phyloP scores from a whole-genome alignment of 1,140 invertebrate genomes.

The Metaphire vulgaris region DNA sequence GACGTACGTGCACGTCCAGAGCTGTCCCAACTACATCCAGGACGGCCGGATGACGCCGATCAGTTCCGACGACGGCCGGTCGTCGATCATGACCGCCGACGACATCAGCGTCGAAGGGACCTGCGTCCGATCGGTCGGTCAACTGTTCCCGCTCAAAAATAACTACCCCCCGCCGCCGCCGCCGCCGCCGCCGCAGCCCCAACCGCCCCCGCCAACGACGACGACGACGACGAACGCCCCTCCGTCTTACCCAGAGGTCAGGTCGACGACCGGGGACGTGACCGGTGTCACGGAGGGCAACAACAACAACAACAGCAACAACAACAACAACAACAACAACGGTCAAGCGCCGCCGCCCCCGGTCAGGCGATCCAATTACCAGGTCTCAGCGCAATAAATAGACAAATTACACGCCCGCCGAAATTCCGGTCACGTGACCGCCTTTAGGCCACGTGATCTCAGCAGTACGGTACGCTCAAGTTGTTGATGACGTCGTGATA shows the following conservation, averaged over 20 bases:
- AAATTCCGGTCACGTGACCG: no score
- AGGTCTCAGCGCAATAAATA: no score
- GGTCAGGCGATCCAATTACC: no score
- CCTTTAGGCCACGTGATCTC: no score
- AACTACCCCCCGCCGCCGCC: neutral
- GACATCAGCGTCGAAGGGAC: neutral
- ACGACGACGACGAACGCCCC: neutral
- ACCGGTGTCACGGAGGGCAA: neutral
- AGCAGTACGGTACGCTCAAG: no score
- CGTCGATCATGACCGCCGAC: neutral
- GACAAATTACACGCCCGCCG: no score
- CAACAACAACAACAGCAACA: neutral
- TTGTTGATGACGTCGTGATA: no score
- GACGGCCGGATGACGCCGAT: neutral
- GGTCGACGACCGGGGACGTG: no score
- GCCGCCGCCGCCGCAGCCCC: neutral
- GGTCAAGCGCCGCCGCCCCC: neutral
- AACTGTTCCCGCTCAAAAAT: neutral
- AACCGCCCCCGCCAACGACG: neutral
- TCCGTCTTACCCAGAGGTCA: no score
- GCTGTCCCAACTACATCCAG: conserved; percentile 39
- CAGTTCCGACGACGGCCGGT: neutral
- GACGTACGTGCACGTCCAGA: conserved; percentile 46
- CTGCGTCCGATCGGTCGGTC: neutral
- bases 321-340: neutral